These are phyloP conservation scores for Darevskia nairensis DNA, from an alignment of 2,797 vertebrate species.

Conservation along the genomic window DNA sequence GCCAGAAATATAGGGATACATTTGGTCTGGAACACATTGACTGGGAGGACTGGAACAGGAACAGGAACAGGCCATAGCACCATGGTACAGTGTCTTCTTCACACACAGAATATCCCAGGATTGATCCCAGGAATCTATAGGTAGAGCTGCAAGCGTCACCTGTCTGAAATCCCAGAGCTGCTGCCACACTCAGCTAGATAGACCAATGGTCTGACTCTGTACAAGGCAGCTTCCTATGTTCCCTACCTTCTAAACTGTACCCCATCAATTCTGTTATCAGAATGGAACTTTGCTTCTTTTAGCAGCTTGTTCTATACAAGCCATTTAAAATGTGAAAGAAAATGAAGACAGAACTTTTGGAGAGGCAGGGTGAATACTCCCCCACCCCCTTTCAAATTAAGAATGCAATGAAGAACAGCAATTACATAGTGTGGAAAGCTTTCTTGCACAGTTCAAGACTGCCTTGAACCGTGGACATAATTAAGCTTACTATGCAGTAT, in stretches of 20 bases:
- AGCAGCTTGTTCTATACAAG: constrained; percentile 29
- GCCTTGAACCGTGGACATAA: constrained; percentile 17
- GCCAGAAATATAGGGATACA: neutral
- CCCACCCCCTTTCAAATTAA: constrained; percentile 39
- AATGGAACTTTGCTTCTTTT: neutral
- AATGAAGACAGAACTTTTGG: neutral
- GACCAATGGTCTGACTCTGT: too few relatives aligned
- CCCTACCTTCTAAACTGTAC: neutral
- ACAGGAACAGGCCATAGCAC: too few relatives aligned
- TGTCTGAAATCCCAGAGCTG: too few relatives aligned
- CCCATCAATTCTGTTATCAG: neutral
- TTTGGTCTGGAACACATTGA: neutral
- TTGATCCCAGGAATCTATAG: too few relatives aligned
- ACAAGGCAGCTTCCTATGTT: too few relatives aligned
- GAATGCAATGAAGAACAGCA: neutral
- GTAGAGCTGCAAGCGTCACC: too few relatives aligned
- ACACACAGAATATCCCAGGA: too few relatives aligned
- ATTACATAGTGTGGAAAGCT: constrained; percentile 38
- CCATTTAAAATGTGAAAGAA: neutral
- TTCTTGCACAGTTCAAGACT: constrained; percentile 17
- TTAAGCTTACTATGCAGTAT: constrained; percentile 22
- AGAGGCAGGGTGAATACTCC: neutral
- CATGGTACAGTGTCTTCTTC: too few relatives aligned
- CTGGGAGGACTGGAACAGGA: neutral
- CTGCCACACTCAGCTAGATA: too few relatives aligned